Evolutionary conservation across 2,888 invertebrate species (phyloP).

Genomic region (Tribolium freemani): DNA sequence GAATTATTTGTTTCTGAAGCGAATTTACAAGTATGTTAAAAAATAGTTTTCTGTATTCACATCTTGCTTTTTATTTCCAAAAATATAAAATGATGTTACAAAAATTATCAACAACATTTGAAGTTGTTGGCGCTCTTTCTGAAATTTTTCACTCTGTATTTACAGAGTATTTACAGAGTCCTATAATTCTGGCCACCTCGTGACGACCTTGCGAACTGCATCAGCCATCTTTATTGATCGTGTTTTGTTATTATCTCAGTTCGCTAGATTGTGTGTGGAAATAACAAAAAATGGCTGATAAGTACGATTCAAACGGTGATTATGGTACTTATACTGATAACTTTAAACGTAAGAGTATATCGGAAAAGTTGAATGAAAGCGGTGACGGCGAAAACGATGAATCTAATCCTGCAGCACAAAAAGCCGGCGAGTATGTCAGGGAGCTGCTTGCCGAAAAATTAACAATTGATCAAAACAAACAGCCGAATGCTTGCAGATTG

Average conservation of each 20-base stretch:
- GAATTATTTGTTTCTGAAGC: too few relatives aligned
- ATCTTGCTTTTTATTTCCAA: too few relatives aligned
- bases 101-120: too few relatives aligned
- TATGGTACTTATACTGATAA: conserved; percentile 61
- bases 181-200: conserved; percentile 4
- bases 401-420: conserved; percentile 59
- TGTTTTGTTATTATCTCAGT: conserved; percentile 21
- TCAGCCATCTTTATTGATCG: conserved; percentile 42
- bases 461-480: conserved; percentile 61
- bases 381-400: conserved; percentile 50
- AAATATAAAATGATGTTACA: too few relatives aligned
- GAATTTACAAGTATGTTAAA: too few relatives aligned
- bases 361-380: conserved; percentile 63
- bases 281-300: conserved; percentile 60
- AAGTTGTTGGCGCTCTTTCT: too few relatives aligned
- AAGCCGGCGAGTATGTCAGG: conserved; percentile 83
- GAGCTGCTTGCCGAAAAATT: conserved; percentile 72
- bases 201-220: not conserved
- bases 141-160: too few relatives aligned
- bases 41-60: too few relatives aligned
- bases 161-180: not conserved
- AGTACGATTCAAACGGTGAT: conserved; percentile 66
- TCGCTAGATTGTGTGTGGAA: conserved; percentile 21
- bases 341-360: conserved; percentile 61
- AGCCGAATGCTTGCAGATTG: conserved; percentile 78